Evolutionary conservation across 2,113 vertebrate genomes (phyloP), one percentile per base, ranked within the genome.

Genomic region (Oenanthe melanoleuca): DNA sequence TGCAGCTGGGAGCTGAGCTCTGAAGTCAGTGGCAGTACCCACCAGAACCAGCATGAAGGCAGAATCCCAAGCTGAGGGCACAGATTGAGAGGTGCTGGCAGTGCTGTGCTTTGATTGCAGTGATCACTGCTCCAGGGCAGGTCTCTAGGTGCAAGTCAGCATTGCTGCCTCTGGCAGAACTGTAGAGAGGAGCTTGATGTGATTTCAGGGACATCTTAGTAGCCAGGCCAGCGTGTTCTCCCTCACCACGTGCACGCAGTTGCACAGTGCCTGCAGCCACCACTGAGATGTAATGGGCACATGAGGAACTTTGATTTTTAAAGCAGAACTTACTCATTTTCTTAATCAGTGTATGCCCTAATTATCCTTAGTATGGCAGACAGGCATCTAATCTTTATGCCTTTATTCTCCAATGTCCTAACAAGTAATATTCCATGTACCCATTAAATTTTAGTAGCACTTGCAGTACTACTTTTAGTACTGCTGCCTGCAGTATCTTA

Each of bases 221-320:
- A 80, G 63, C 38, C 26, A 74, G 69, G 82, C 70, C 79, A 65
- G 45, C 4, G 7, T 1, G 12, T 87, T 92, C 72, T 84, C 40
- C n/a, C 31, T 37, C 0, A 0, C 34, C 21, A 19, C 0, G 1
- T 0, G 2, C 64, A 25, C 0, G 1, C 60, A 44, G 25, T 38
- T 67, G 49, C 29, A 31, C 0, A 0, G 44, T 70, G 55, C 79
- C 80, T 89, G 73, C 69, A 80, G 75, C 47, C 77, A 71, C 31
- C 57, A 56, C 26, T 42, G 67, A 67, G 57, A 34, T 69, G 23
- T 57, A 75, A 66, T 22, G 9, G 56, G 37, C 69, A 74, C 25
- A 13, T 2, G 7, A 86, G 25, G 44, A 85, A 72, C 64, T 67
- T 69, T 8, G 64, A 61, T 73, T 80, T 91, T 75, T 85, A 85